Conservation (phyloP, 2,797 vertebrate genomes). For the Mus minutoides region DNA sequence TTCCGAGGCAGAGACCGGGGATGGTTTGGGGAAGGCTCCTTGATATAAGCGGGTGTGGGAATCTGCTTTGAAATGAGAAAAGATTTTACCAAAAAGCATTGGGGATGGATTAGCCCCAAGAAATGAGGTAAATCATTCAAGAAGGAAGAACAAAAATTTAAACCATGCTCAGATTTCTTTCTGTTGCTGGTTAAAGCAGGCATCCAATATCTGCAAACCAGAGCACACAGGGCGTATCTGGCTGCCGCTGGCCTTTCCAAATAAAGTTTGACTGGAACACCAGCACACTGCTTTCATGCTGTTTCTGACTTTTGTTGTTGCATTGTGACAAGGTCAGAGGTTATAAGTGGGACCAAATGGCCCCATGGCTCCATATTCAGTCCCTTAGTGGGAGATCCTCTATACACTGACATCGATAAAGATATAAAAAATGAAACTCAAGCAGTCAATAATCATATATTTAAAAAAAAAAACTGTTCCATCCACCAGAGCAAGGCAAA, state of each 20-base stretch:
- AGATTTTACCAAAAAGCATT: neutral
- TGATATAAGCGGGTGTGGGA: neutral
- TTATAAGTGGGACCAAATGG: neutral
- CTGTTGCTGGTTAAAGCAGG: neutral
- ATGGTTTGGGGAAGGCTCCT: neutral
- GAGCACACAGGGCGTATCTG: neutral
- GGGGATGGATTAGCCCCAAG: constrained; percentile 1
- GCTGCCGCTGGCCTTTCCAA: neutral
- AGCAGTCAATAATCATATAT: neutral
- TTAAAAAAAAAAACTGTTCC: neutral
- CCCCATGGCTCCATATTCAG: neutral
- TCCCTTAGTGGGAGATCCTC: neutral
- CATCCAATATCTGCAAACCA: neutral
- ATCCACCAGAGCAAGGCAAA: neutral
- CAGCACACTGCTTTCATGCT: neutral
- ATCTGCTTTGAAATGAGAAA: constrained; percentile 18
- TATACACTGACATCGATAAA: neutral
- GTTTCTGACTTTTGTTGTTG: neutral
- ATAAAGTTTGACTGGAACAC: neutral
- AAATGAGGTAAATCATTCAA: neutral
- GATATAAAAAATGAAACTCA: neutral
- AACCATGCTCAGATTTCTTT: neutral
- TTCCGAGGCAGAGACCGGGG: neutral
- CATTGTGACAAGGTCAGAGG: accelerated
- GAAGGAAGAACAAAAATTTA: constrained; percentile 8